Evolutionary conservation across 2,113 vertebrate genomes (phyloP).

Genomic region (Symphodus melops): DNA sequence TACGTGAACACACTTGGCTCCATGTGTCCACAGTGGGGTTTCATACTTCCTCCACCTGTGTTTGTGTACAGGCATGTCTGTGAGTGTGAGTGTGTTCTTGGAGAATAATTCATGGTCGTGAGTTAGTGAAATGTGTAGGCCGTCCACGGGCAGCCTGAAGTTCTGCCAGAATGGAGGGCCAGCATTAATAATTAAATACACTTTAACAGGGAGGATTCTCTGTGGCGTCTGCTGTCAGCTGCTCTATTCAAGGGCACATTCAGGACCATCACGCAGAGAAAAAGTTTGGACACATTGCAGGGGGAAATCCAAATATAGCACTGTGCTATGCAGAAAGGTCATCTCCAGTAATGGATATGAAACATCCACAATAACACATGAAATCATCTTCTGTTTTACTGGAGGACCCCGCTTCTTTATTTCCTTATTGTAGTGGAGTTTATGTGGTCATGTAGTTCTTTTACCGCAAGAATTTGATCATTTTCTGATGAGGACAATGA

Average conservation of each 20-base stretch:
- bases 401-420: constrained; percentile 14
- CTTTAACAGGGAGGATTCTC: constrained; percentile 76
- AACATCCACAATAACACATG: constrained; percentile 33
- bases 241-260: constrained; percentile 65
- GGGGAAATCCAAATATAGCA: constrained; percentile 8
- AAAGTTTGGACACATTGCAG: constrained; percentile 53
- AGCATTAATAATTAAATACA: constrained; percentile 82
- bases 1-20: neutral
- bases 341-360: constrained; percentile 20
- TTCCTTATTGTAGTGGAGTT: constrained; percentile 33
- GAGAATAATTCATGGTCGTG: constrained; percentile 68
- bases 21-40: constrained; percentile 6
- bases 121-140: constrained; percentile 62
- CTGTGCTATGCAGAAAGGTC: constrained; percentile 34
- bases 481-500: constrained; percentile 48
- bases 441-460: constrained; percentile 37
- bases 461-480: constrained; percentile 17
- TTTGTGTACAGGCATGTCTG: neutral
- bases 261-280: constrained; percentile 56
- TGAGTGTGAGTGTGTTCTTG: constrained; percentile 21
- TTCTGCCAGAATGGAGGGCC: constrained; percentile 61
- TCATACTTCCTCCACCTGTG: neutral
- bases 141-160: constrained; percentile 59
- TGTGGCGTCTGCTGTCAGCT: constrained; percentile 58
- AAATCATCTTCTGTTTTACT: constrained; percentile 18